These are phyloP conservation scores for Semnornis frantzii DNA, from an alignment of 2,113 vertebrate species.

Conservation along the genomic window DNA sequence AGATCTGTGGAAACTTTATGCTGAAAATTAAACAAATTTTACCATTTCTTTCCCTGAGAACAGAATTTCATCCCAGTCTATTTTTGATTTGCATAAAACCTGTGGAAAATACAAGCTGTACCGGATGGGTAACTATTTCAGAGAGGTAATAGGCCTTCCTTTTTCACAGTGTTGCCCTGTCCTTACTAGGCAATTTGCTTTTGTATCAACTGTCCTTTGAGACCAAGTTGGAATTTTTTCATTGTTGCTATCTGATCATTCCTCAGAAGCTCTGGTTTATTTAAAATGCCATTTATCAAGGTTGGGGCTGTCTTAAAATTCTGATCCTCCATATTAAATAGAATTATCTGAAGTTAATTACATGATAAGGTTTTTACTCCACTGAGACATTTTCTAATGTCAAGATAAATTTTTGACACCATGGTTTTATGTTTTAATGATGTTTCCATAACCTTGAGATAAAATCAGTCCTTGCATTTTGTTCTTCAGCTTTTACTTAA, in stretches of 20 bases:
- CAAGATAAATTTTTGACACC: constrained; percentile 61
- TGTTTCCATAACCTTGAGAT: constrained; percentile 68
- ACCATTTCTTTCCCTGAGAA: neutral
- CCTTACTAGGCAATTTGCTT: neutral
- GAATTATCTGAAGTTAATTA: constrained; percentile 64
- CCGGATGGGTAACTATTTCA: neutral
- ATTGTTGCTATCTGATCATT: constrained; percentile 40
- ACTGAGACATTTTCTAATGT: constrained; percentile 54
- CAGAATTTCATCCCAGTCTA: neutral
- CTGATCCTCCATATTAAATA: constrained; percentile 53
- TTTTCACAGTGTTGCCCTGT: neutral
- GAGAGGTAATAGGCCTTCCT: neutral
- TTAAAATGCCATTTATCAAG: constrained; percentile 44
- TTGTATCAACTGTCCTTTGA: neutral
- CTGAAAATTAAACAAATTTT: neutral
- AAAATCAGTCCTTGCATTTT: constrained; percentile 60
- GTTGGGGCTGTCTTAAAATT: constrained; percentile 57
- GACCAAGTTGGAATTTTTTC: neutral
- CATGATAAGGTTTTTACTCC: constrained; percentile 27
- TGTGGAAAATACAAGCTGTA: neutral
- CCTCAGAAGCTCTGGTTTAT: constrained; percentile 16
- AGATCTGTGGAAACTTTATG: neutral
- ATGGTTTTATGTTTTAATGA: constrained; percentile 41
- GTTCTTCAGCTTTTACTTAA: constrained; percentile 40
- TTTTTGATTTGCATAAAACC: neutral